A percentile compares a stretch with the other conserved stretches of the same genome.
Evolutionary conservation across 2,888 invertebrate genomes (phyloP).

Genomic region (Laothoe populi): DNA sequence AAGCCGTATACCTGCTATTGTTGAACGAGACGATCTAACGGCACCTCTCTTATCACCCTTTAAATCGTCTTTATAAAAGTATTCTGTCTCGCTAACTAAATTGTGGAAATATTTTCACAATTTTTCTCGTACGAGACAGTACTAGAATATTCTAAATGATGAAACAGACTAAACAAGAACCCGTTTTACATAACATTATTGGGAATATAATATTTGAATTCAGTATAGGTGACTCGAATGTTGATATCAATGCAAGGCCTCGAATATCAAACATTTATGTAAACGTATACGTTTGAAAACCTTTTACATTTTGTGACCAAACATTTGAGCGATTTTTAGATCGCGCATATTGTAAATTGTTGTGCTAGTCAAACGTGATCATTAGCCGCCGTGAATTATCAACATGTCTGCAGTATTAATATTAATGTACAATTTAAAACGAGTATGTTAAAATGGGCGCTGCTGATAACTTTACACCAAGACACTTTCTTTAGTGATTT

Average conservation of each 20-base stretch:
- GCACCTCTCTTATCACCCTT: constrained; percentile 73
- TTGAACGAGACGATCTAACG: constrained; percentile 78
- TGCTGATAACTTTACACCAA: constrained; percentile 13
- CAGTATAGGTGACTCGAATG: background rate
- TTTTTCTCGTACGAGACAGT: background rate
- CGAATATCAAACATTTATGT: background rate
- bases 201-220: background rate
- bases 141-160: constrained; percentile 40
- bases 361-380: background rate
- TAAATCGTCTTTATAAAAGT: constrained; percentile 57
- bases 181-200: constrained; percentile 1
- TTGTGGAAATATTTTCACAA: background rate
- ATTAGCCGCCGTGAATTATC: background rate
- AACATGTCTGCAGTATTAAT: background rate
- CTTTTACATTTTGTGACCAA: constrained; percentile 12
- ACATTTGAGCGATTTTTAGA: background rate
- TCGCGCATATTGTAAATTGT: background rate
- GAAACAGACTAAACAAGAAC: constrained; percentile 3
- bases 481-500: constrained; percentile 12
- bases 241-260: constrained; percentile 1
- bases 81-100: background rate
- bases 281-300: constrained; percentile 6
- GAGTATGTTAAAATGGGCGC: background rate
- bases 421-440: background rate
- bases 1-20: constrained; percentile 65